Evolutionary conservation across 2,797 vertebrate species (phyloP).

Genomic region (Choloepus didactylus): DNA sequence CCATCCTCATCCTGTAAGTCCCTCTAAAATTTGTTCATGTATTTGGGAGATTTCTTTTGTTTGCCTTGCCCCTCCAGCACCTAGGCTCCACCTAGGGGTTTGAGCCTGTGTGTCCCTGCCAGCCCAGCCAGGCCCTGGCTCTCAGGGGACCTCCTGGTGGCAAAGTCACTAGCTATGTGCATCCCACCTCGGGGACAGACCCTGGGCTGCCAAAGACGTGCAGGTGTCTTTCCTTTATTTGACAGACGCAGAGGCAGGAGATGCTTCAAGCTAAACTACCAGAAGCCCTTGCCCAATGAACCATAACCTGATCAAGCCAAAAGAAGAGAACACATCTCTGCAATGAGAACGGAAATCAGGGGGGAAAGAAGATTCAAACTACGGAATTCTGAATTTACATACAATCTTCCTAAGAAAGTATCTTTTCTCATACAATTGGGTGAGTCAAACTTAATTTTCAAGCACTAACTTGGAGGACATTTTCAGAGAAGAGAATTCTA

Average conservation of each 20-base stretch:
- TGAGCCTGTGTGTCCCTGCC: neutral
- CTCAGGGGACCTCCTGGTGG: too few species aligned
- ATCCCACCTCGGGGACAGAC: neutral
- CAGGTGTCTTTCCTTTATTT: neutral
- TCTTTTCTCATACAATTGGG: neutral
- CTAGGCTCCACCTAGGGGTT: too few species aligned
- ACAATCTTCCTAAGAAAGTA: neutral
- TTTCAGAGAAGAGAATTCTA: neutral
- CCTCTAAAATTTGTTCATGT: neutral
- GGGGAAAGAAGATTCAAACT: neutral
- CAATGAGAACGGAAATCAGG: too few species aligned
- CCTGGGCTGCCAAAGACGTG: neutral
- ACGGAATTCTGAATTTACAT: neutral
- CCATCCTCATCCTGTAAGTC: accelerated
- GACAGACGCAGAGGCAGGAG: neutral
- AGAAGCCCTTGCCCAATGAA: neutral
- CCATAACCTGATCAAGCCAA: neutral
- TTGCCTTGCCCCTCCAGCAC: neutral
- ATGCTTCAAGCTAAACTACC: neutral
- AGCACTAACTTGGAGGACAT: neutral
- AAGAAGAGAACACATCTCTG: neutral
- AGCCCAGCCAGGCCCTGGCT: too few species aligned
- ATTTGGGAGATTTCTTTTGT: neutral
- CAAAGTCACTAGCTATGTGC: neutral
- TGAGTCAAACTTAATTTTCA: neutral